These are phyloP conservation scores for Heterotis niloticus DNA, from an alignment of 2,113 vertebrate genomes.

Conservation along the genomic window DNA sequence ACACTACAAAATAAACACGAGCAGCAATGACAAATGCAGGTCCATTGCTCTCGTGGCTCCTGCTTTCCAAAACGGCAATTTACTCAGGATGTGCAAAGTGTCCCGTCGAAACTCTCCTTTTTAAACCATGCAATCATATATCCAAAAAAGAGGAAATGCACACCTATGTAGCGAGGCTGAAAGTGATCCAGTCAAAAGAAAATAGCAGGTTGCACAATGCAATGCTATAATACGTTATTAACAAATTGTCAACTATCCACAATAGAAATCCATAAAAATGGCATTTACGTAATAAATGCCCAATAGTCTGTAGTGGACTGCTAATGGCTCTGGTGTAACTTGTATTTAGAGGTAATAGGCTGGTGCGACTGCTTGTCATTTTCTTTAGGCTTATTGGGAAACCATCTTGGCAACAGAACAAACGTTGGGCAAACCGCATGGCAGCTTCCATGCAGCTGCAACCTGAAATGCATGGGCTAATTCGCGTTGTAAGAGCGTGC, in stretches of 20 bases:
- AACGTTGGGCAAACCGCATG: neutral
- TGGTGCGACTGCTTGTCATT: neutral
- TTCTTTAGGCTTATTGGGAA: neutral
- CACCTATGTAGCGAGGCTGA: conserved; percentile 11
- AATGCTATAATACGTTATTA: neutral
- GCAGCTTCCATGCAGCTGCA: neutral
- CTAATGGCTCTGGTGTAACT: too few relatives aligned
- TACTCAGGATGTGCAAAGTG: neutral
- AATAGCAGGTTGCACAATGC: conserved; percentile 12
- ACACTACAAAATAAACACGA: neutral
- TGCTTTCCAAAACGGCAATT: conserved; percentile 23
- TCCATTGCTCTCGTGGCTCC: conserved; percentile 22
- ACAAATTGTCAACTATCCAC: neutral
- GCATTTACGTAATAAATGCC: neutral
- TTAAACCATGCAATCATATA: neutral
- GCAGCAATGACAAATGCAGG: conserved; percentile 10
- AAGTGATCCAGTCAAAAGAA: conserved; percentile 16
- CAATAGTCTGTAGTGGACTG: neutral
- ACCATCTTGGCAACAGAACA: neutral
- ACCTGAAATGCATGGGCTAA: conserved; percentile 26
- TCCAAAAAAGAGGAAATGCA: conserved; percentile 4
- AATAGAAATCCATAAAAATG: neutral
- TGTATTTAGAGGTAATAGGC: neutral
- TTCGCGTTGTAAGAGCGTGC: conserved; percentile 37
- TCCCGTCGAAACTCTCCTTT: neutral